Base-by-base conservation (phyloP, 2,797 vertebrate genomes). In the Morus bassanus region DNA sequence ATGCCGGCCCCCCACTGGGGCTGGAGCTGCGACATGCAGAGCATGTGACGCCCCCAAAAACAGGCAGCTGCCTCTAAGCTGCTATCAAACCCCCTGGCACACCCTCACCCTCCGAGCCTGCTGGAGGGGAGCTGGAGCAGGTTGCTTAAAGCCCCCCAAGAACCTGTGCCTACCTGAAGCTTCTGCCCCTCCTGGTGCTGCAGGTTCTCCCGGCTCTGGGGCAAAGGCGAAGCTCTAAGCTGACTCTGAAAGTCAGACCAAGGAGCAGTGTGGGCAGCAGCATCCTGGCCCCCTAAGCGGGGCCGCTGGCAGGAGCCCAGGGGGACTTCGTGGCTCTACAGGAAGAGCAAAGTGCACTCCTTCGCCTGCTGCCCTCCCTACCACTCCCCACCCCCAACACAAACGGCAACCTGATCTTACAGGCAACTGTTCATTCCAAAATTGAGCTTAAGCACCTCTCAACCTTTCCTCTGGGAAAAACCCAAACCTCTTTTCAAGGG, bases 271-370 rank as follows among this genome's bases (percentile, higher is more conserved):
- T 8, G 35, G 39, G 59, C 67, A 83, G 70, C 37, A 78, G 59
- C 54, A 72, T 23, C 39, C 69, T 7, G 4, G 31, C 8, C 5
- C 74, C 46, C 12, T 0, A 1, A 9, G 35, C 0, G 7, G 24
- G 43, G 24, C 48, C 67, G 61, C 43, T 1, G 1, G 24, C 2
- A 8, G 18, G 17, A 80, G 16, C 41, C 41, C 9, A 6, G 18
- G 28, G 13, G 18, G 14, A 3, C 10, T 83, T 48, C 59, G 59
- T 60, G 56, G 10, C 39, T n/a, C 33, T 35, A 4, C 10, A 15
- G 0, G 4, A 79, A 65, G 31, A 68, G 25, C 24, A 18, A 63
- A 70, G 9, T 3, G 1, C 0, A 0, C 3, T 64, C 17, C 59
- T 80, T 48, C 4, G 0, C n/a, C 56, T 14, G 1, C 33, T 80